Base-by-base conservation (phyloP, 2,113 vertebrate species). In the Numida meleagris region DNA sequence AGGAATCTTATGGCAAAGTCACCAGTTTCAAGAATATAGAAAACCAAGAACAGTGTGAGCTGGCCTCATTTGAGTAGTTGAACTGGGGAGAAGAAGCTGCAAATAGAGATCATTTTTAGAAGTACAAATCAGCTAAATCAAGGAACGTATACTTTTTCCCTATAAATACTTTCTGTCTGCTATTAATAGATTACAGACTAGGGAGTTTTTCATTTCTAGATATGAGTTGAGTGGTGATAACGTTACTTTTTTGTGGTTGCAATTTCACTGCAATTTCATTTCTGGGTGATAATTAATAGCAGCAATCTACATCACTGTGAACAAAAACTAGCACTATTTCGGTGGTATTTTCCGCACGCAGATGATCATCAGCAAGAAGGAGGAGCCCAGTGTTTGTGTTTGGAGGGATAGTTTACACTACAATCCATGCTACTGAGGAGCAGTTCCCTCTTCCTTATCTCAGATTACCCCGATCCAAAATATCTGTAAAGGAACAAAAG, bases 401-500 rank as follows among this genome's bases (percentile, higher is more conserved):
- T 14, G 29, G 34, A 63, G 7, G 20, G 25, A 16, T 16, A 1
- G 2, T 1, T 53, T 2, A 5, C 0, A 5, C 36, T 18, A 12
- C 14, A 19, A 5, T 8, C 14, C 36, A 11, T 4, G 33, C 18
- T n/a, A 6, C 1, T 2, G 14, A 50, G 36, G 24, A 74, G 19
- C 0, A 20, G 12, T 1, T 16, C 38, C 67, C 23, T 42, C 50
- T 20, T 27, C 59, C 51, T 14, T 29, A 29, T 14, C 11, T 16
- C n/a, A 46, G 29, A 42, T 29, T 24, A n/a, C 4, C 23, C 66
- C 14, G 15, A 23, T 2, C n/a, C 50, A 9, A 3, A 0, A 1
- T 4, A 0, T 12, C 16, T 40, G 3, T 3, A 18, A 40, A 16
- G 0, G 6, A 18, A 1, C 6, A 29, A 6, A 46, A 20, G 31